phyloP scores from a whole-genome alignment of 2,113 vertebrate species.

The Pelecanus crispus region DNA sequence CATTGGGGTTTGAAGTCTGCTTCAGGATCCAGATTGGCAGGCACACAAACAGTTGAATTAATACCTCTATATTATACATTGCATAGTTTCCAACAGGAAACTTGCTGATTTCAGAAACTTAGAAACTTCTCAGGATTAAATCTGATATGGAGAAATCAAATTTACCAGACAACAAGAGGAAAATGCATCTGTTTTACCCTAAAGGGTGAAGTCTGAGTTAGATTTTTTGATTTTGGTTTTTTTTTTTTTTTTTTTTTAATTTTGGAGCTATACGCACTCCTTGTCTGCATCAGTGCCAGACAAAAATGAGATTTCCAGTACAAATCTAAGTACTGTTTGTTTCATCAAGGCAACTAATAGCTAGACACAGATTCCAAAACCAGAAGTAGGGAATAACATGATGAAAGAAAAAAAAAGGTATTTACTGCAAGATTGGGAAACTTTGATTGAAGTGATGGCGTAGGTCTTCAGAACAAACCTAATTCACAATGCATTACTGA shows the following conservation, averaged over 20 bases:
- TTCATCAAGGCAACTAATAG: not conserved
- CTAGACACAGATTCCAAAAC: not conserved
- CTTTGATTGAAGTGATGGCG: not conserved
- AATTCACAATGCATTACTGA: not conserved
- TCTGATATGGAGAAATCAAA: not conserved
- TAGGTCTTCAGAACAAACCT: not conserved
- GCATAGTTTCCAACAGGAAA: not conserved
- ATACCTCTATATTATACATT: not conserved
- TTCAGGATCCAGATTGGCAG: not conserved
- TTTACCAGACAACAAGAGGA: not conserved
- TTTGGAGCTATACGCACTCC: not conserved
- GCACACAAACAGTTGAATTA: not conserved
- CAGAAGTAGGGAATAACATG: not conserved
- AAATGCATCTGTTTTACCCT: not conserved
- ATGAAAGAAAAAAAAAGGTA: not conserved
- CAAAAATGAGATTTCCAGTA: not conserved
- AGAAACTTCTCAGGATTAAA: not conserved
- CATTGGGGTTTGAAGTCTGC: not conserved
- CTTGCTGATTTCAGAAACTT: not conserved
- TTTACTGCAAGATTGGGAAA: not conserved
- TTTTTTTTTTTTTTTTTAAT: not conserved
- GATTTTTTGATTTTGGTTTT: not conserved
- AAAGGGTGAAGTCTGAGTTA: not conserved
- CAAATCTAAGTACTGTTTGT: not conserved
- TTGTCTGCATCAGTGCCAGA: not conserved